Conservation (phyloP, 53 echinoderm and acorn worm genomes). For the Paracentrotus lividus region DNA sequence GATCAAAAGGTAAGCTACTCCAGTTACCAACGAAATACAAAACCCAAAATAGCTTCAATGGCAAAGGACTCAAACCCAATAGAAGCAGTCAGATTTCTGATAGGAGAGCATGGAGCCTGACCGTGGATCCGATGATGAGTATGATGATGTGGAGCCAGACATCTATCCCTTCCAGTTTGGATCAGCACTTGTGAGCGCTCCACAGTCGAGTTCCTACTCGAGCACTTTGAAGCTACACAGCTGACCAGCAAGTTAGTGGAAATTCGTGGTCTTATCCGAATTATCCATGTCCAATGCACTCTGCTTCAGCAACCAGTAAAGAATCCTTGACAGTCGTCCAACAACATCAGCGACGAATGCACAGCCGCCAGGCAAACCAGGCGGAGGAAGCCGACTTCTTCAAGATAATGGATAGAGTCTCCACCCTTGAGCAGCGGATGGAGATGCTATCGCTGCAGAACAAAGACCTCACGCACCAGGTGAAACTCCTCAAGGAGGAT, state of each 20-base stretch:
- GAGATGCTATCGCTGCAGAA: constrained; percentile 3
- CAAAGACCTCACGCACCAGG: constrained; percentile 12
- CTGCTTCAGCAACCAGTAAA: not conserved
- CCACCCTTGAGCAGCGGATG: not conserved
- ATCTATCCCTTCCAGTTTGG: not conserved
- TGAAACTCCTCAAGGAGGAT: not conserved
- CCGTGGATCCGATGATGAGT: not conserved
- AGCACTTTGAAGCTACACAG: not conserved
- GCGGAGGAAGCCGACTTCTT: not conserved
- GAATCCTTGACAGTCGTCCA: not conserved
- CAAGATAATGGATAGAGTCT: not conserved
- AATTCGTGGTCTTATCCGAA: not conserved
- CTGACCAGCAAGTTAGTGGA: not conserved
- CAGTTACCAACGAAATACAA: no score
- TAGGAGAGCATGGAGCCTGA: not conserved
- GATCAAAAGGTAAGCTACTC: no score
- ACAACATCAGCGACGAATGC: not conserved
- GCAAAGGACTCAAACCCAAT: not conserved
- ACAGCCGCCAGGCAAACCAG: not conserved
- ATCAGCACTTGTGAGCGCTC: not conserved
- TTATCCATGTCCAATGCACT: not conserved
- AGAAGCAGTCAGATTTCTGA: not conserved
- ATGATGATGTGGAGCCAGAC: not conserved
- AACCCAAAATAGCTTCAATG: not conserved
- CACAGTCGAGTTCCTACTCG: not conserved